phyloP scores from a whole-genome alignment of 1,140 invertebrate species.

The Subanguina moxae region DNA sequence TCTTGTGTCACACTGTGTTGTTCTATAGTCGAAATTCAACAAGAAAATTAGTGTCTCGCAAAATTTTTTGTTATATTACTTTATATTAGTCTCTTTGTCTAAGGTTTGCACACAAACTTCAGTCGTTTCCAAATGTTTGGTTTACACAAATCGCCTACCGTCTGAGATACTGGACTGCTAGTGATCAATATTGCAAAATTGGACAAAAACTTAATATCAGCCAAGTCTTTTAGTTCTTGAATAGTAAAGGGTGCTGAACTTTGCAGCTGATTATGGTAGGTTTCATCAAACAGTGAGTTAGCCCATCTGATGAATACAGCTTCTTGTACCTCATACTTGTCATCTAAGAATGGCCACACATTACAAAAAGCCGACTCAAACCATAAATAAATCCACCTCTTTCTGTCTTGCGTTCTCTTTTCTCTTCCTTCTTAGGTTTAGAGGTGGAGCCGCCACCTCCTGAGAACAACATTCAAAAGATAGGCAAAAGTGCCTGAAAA shows the following conservation, averaged over 20 bases:
- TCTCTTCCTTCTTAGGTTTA: conserved; percentile 18
- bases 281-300: conserved; percentile 46
- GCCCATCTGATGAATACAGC: conserved; percentile 53
- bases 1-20: no score
- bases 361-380: background rate
- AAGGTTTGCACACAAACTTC: no score
- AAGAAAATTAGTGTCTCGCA: no score
- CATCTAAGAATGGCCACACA: conserved; percentile 32
- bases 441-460: background rate
- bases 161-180: conserved; percentile 15
- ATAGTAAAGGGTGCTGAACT: background rate
- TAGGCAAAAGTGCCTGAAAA: no score
- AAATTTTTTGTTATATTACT: no score
- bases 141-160: background rate
- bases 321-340: conserved; percentile 51
- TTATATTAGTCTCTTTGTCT: no score
- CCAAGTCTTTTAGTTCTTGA: conserved; percentile 44
- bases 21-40: no score
- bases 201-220: conserved; percentile 44
- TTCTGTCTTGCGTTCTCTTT: conserved; percentile 25
- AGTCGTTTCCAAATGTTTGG: no score
- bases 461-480: conserved; percentile 4
- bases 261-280: conserved; percentile 14
- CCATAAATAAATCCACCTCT: conserved; percentile 14
- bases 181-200: conserved; percentile 46